These are phyloP conservation scores for Drosophila nikananu DNA, from an alignment of 1,140 invertebrate genomes.

Conservation along the genomic window DNA sequence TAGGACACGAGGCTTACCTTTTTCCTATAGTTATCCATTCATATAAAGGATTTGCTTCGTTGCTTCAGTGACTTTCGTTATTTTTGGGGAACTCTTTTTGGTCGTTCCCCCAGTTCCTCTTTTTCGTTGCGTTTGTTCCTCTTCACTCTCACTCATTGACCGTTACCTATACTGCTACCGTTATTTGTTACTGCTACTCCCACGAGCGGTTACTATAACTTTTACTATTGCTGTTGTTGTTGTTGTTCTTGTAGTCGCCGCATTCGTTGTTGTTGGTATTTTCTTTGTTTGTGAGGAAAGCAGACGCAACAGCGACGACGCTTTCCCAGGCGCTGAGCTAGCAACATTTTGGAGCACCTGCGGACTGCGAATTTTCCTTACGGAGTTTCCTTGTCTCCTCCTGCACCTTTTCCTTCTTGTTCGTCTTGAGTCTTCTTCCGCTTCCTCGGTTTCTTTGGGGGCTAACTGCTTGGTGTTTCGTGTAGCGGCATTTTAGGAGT, in stretches of 20 bases:
- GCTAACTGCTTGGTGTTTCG: conserved; percentile 16
- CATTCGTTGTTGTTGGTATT: conserved; percentile 57
- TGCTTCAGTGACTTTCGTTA: conserved; percentile 23
- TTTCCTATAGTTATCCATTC: conserved; percentile 84
- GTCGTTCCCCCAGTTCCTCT: conserved; percentile 1
- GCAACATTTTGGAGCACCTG: conserved; percentile 51
- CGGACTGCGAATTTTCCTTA: conserved; percentile 1
- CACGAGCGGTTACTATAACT: conserved; percentile 6
- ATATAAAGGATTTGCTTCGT: conserved; percentile 58
- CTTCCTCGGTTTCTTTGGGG: conserved; percentile 1
- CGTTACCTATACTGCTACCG: background rate
- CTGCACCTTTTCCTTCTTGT: background rate
- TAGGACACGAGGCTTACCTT: conserved; percentile 60
- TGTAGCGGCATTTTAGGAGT: conserved; percentile 19
- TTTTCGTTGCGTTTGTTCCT: conserved; percentile 25
- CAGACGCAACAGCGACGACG: conserved; percentile 71
- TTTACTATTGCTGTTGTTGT: conserved; percentile 18
- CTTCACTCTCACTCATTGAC: conserved; percentile 14
- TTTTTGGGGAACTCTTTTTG: conserved; percentile 2
- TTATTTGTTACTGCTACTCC: conserved; percentile 18
- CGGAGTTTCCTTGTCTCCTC: conserved; percentile 1
- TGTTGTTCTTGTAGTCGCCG: conserved; percentile 27
- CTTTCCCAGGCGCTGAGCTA: conserved; percentile 48
- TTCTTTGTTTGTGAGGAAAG: conserved; percentile 76
- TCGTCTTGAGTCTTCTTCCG: background rate